Percentiles rank a stretch among this genome's conserved stretches.
Evolutionary conservation across 2,888 invertebrate species (phyloP).

Genomic region (Ceramica pisi): DNA sequence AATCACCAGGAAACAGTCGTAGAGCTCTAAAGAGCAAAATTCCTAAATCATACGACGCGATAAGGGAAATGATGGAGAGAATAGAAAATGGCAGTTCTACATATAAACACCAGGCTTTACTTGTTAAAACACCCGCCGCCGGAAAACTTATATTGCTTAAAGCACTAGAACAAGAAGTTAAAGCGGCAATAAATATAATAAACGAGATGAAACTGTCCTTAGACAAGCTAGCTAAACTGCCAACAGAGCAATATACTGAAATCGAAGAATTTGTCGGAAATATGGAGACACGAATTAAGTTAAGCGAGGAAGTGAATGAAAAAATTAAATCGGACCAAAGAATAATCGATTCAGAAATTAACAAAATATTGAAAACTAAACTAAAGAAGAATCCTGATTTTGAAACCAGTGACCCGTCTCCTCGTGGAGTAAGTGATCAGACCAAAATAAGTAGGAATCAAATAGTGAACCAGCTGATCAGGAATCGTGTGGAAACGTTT

Average conservation of each 20-base stretch:
- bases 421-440: constrained; percentile 43
- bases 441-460: constrained; percentile 78
- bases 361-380: constrained; percentile 17
- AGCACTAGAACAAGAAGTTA: constrained; percentile 75
- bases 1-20: constrained; percentile 67
- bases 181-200: constrained; percentile 71
- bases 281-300: constrained; percentile 70
- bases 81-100: constrained; percentile 71
- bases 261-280: constrained; percentile 77
- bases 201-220: constrained; percentile 71
- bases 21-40: constrained; percentile 63
- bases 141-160: constrained; percentile 78
- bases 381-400: constrained; percentile 21
- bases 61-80: constrained; percentile 74
- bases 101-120: constrained; percentile 76
- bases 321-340: constrained; percentile 46
- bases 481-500: constrained; percentile 78
- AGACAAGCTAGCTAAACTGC: constrained; percentile 57
- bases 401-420: background rate
- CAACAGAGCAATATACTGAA: constrained; percentile 67
- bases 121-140: constrained; percentile 71
- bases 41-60: constrained; percentile 73
- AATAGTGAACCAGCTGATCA: constrained; percentile 82
- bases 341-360: constrained; percentile 12
- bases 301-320: constrained; percentile 57